Evolutionary conservation across 2,113 vertebrate species (phyloP).

Genomic region (Cardinalis cardinalis): DNA sequence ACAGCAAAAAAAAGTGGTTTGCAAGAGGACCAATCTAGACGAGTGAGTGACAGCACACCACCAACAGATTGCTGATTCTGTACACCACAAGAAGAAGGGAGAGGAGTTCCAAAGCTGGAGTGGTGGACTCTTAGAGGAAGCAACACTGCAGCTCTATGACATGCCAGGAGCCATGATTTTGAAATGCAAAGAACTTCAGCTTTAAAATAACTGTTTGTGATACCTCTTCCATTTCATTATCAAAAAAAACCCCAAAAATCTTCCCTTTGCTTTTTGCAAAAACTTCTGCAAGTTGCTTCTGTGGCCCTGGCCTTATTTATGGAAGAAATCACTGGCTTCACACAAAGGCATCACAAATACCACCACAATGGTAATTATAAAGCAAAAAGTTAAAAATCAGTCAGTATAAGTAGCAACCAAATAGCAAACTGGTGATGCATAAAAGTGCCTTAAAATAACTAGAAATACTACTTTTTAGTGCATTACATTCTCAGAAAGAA

Average conservation of each 20-base stretch:
- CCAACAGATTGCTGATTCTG: neutral
- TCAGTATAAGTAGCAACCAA: slow-evolving; percentile 6
- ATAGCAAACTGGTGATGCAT: neutral
- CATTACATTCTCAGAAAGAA: neutral
- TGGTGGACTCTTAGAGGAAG: neutral
- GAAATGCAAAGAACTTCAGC: neutral
- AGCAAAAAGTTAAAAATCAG: neutral
- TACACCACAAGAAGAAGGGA: neutral
- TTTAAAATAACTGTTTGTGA: neutral
- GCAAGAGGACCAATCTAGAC: neutral
- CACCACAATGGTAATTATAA: neutral
- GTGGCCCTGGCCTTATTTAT: neutral
- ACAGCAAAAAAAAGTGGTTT: neutral
- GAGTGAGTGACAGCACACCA: neutral
- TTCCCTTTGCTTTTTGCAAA: neutral
- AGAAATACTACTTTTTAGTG: slow-evolving; percentile 2
- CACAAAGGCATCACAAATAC: neutral
- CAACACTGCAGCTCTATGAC: neutral
- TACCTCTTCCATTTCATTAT: neutral
- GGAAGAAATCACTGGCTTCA: neutral
- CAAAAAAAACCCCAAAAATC: neutral
- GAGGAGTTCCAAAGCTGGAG: neutral
- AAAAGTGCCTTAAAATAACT: neutral
- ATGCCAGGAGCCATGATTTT: neutral
- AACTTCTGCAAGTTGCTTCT: neutral